Base-by-base conservation (phyloP, 2,797 vertebrate genomes). In the Alca torda region DNA sequence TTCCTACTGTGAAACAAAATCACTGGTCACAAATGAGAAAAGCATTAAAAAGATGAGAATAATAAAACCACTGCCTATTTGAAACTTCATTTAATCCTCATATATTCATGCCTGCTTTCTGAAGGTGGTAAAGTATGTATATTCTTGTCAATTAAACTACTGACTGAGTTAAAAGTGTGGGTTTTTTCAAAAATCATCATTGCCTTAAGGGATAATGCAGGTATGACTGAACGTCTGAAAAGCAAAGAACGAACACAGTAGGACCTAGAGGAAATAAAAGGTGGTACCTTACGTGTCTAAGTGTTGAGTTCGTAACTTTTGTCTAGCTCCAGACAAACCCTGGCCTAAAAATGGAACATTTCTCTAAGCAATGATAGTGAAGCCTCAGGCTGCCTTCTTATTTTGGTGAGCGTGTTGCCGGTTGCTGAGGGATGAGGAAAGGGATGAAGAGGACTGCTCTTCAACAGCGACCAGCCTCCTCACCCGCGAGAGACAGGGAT, bases 121-220 rank as follows among this genome's bases (percentile, higher is more conserved):
- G 81, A 90, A 92, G 48, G 68, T 92, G 60, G 70, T 59, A 64
- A 90, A 87, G 74, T 91, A 68, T 80, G 67, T 51, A 74, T 79
- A 84, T 56, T 76, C 77, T 88, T 88, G 84, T 70, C 89, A 92
- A 2, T 87, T 93, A 81, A 92, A 81, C 72, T 83, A 80, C 84
- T 80, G 81, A 90, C 43, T 77, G 84, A 91, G 41, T 80, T 85
- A 83, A 65, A 91, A 89, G 51, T 79, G 63, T 69, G 46, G 37
- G 23, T 24, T 74, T 70, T 69, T 30, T 1, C 4, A 48, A 59
- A 89, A 68, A 35, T n/a, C 70, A 26, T 89, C 37, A 50, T 75
- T 72, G 46, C 72, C 69, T 94, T 50, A 54, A 87, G 60, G 57
- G 37, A 75, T 85, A 84, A 70, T 35, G 48, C 20, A 77, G 4